Evolutionary conservation across 2,797 vertebrate genomes (phyloP), one percentile per base, ranked within the genome.

Genomic region (Paedocypris micromegethes): DNA sequence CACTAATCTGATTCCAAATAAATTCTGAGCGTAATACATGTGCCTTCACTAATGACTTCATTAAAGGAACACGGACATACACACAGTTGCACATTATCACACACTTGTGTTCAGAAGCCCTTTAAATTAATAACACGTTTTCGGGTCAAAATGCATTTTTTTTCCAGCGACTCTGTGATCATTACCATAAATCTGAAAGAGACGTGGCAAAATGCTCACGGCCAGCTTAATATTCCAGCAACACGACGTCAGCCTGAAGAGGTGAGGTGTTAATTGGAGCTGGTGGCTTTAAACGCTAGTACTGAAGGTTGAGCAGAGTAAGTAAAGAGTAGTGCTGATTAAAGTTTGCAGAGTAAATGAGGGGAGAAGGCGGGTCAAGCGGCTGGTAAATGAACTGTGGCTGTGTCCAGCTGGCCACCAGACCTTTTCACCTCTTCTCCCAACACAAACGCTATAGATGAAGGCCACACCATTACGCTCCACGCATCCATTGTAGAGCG

Each of bases 371-470:
- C 37, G 48, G 58, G 51, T 57, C 91, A 93, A 0, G 90, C 92
- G 78, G 88, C 88, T 60, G 90, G 92, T 62, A 60, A 59, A 69
- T 70, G 56, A 80, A 72, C 72, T 59, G 66, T 82, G 79, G 80
- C 76, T 76, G 75, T 61, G 65, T 68, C 68, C 76, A 74, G 50
- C 50, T 7, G 68, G 52, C 70, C 9, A 1, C 64, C 63, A 67
- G 64, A 80, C 74, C 78, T 75, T 69, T 74, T 81, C 72, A 57
- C 79, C 75, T 7, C 66, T 41, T 42, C 6, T 43, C 56, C 66
- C 45, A 72, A 39, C 66, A 49, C 23, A 52, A 63, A 63, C 54
- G 9, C 49, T 62, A 74, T 60, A 59, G 51, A 74, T 64, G 40
- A 64, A 59, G 59, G 6, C 63, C 50, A 58, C 5, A 9, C 8